Evolutionary conservation across 1,140 invertebrate genomes (phyloP), one percentile per base, ranked within the genome.

Genomic region (Phymastichus coffea): DNA sequence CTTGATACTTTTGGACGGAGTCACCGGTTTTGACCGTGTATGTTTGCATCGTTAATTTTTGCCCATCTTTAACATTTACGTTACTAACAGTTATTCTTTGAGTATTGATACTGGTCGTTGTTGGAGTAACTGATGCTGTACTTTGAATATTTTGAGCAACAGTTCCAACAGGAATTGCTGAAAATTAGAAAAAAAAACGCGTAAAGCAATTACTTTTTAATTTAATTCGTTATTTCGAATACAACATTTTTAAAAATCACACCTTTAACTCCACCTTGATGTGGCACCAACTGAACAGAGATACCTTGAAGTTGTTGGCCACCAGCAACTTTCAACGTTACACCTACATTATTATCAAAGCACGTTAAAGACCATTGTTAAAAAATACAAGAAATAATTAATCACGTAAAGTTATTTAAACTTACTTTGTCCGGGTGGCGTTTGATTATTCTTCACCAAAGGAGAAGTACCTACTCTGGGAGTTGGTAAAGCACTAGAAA

Each of bases 241-340:
- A 76, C 73, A 78, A 59, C 73, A 74, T 9, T 79, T 75, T 77
- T 79, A 78, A 44, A 64, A 66, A 70, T 69, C 73, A 80, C 77
- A 81, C 80, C 82, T 82, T 85, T 85, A 1, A 84, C 77, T 19
- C 78, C 78, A 57, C 81, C 81, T 67, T 82, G 82, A 67, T 84
- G 84, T 60, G 78, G 82, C 3, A 86, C 79, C n/a, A 86, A 68
- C 67, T 86, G 84, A n/a, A 86, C 72, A 0, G 81, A 81, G 64
- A 81, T 80, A 52, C 81, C 79, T 66, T 82, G 79, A 9, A 82
- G 60, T 61, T 79, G 80, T 53, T 78, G 73, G n/a, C 76, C 74
- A 65, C 73, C 67, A 9, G 80, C 74, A 4, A 82, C 76, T 68
- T 80, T 71, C 40, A 82, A 65, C 2, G 80, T 82, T 19, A 83